Evolutionary conservation across 2,888 invertebrate species (phyloP).

Genomic region (Siphlonurus alternatus): DNA sequence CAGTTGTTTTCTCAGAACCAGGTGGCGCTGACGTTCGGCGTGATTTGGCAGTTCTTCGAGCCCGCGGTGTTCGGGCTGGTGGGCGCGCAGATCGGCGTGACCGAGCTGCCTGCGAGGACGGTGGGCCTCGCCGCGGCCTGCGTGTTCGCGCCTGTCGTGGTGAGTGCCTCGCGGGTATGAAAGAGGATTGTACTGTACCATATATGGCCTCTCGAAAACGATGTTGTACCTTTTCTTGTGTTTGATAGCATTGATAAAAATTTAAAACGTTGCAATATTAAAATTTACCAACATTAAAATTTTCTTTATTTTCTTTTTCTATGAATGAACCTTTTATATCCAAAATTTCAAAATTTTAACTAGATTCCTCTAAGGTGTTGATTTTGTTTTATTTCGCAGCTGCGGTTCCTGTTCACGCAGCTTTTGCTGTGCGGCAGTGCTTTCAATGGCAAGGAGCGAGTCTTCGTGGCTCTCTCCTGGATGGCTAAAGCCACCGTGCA

Average conservation of each 20-base stretch:
- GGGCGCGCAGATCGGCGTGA: conserved; percentile 30
- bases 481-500: conserved; percentile 39
- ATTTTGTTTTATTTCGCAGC: too few species aligned
- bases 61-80: conserved; percentile 36
- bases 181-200: too few species aligned
- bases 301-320: too few species aligned
- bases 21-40: conserved; percentile 22
- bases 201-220: too few species aligned
- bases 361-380: too few species aligned
- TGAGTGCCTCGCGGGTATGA: too few species aligned
- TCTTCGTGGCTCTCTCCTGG: conserved; percentile 36
- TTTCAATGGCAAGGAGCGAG: conserved; percentile 28
- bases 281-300: too few species aligned
- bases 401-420: background rate
- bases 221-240: too few species aligned
- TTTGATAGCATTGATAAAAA: too few species aligned
- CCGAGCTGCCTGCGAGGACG: conserved; percentile 13
- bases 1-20: conserved; percentile 18
- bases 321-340: too few species aligned
- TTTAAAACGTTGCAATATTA: too few species aligned
- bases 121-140: conserved; percentile 23
- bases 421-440: conserved; percentile 19
- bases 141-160: background rate
- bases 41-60: conserved; percentile 33
- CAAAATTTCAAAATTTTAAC: too few species aligned